Evolutionary conservation across 2,888 invertebrate genomes (phyloP).

Genomic region (Habrosyne pyritoides): DNA sequence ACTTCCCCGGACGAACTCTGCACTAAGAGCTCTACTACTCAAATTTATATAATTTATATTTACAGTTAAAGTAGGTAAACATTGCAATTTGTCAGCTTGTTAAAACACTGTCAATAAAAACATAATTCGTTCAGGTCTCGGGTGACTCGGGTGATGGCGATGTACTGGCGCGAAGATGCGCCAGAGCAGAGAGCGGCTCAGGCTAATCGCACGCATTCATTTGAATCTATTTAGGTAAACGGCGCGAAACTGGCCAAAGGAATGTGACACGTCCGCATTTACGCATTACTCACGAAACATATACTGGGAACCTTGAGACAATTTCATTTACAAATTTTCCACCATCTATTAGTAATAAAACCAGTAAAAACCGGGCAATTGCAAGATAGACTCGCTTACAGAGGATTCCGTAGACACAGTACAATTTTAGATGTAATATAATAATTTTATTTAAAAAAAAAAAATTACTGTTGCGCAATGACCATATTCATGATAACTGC

Average conservation of each 20-base stretch:
- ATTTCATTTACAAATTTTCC: neutral
- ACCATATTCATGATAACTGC: too few relatives aligned
- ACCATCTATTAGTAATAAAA: slow-evolving; percentile 6
- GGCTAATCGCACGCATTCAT: slow-evolving; percentile 63
- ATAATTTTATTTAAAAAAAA: too few relatives aligned
- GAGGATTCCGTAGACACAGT: too few relatives aligned
- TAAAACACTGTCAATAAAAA: neutral
- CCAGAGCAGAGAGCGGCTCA: slow-evolving; percentile 28
- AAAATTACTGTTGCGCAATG: too few relatives aligned
- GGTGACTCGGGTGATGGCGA: slow-evolving; percentile 6
- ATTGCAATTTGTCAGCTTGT: too few relatives aligned
- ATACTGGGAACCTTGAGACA: slow-evolving; percentile 2
- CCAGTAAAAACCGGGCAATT: slow-evolving; percentile 6
- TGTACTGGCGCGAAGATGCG: slow-evolving; percentile 31
- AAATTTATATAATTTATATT: too few relatives aligned
- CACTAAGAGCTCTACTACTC: too few relatives aligned
- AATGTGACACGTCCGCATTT: slow-evolving; percentile 45
- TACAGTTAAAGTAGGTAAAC: too few relatives aligned
- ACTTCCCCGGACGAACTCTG: too few relatives aligned
- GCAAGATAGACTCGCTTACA: too few relatives aligned
- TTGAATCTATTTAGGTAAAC: slow-evolving; percentile 73
- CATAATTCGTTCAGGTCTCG: neutral
- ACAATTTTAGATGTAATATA: too few relatives aligned
- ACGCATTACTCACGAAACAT: slow-evolving; percentile 24
- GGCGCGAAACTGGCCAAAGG: slow-evolving; percentile 43